Base-by-base conservation (phyloP, 2,888 invertebrate genomes). In the Eristalinus aeneus region DNA sequence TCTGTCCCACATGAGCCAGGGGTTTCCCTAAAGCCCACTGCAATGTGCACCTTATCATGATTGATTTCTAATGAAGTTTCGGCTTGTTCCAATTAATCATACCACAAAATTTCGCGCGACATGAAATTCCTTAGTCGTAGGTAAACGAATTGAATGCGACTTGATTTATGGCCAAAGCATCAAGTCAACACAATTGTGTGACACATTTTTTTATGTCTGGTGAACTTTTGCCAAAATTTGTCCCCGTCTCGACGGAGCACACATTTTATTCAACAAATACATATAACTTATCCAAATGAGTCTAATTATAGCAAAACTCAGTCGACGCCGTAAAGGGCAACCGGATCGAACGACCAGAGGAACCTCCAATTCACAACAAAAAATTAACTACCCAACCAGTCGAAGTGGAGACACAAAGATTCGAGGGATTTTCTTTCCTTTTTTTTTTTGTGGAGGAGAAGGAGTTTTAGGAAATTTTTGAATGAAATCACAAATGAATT, bases 81-180 rank as follows among this genome's bases (percentile, higher is more conserved):
- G n/a, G n/a, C 27, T 16, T 9, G 0, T 2, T 16, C 60, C 39
- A 53, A 46, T 46, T 46, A 16, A 46, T 46, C 16, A 46, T 16
- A 46, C 16, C 46, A 8, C 46, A 16, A 46, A 46, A 6, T 27
- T 27, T 16, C 16, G 46, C 46, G 16, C 46, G 16, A 46, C 46
- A 16, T 22, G 3, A 23, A 23, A 12, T 56, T 56, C 23, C 23
- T 11, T 23, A 60, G 39, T 11, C 54, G 8, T 16, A 73, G 67
- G 34, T 54, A 68, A 60, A 77, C 65, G 76, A 20, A 54, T 75
- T 34, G 71, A 56, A 65, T 75, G 65, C 39, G 0, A 68, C 53
- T 76, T 85, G 80, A 85, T 80, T 72, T 67, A 85, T 85, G 76
- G 64, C 58, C 76, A 76, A 69, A 85, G 76, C 80, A 72, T 72